These are phyloP conservation scores for Morpho achilles DNA, from an alignment of 2,888 invertebrate species.

Conservation along the genomic window DNA sequence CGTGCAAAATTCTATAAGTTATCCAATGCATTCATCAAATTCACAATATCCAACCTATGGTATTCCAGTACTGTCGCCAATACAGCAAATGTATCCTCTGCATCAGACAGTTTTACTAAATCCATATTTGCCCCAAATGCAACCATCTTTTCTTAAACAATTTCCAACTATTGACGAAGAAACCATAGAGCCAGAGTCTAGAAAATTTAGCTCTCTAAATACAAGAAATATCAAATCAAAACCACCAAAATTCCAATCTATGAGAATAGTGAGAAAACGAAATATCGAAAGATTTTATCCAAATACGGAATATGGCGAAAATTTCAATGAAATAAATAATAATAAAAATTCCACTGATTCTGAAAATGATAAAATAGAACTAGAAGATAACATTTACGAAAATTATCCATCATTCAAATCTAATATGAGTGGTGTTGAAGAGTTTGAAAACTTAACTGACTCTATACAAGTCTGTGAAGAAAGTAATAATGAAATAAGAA, in stretches of 20 bases:
- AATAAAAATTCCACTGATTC: slow-evolving; percentile 49
- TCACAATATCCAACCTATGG: slow-evolving; percentile 52
- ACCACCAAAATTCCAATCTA: slow-evolving; percentile 66
- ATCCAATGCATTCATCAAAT: slow-evolving; percentile 45
- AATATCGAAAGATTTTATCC: slow-evolving; percentile 74
- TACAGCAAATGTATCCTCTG: slow-evolving; percentile 68
- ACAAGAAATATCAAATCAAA: slow-evolving; percentile 57
- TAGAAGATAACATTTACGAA: slow-evolving; percentile 61
- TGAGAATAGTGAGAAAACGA: slow-evolving; percentile 66
- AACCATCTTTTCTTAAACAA: slow-evolving; percentile 61
- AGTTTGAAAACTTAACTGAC: slow-evolving; percentile 83
- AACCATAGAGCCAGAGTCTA: slow-evolving; percentile 46
- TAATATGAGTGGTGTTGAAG: slow-evolving; percentile 62
- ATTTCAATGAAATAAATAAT: slow-evolving; percentile 71
- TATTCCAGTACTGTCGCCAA: slow-evolving; percentile 62
- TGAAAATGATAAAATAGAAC: slow-evolving; percentile 36
- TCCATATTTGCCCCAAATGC: slow-evolving; percentile 66
- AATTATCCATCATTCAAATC: slow-evolving; percentile 64
- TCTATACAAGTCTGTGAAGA: slow-evolving; percentile 83
- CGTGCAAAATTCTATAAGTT: slow-evolving; percentile 56
- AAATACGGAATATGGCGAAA: slow-evolving; percentile 69
- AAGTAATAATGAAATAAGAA: slow-evolving; percentile 45
- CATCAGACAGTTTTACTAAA: slow-evolving; percentile 67
- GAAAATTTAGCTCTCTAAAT: slow-evolving; percentile 68
- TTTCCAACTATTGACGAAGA: slow-evolving; percentile 67